Conservation (phyloP, 2,113 vertebrate species). For the Mellivora capensis region DNA sequence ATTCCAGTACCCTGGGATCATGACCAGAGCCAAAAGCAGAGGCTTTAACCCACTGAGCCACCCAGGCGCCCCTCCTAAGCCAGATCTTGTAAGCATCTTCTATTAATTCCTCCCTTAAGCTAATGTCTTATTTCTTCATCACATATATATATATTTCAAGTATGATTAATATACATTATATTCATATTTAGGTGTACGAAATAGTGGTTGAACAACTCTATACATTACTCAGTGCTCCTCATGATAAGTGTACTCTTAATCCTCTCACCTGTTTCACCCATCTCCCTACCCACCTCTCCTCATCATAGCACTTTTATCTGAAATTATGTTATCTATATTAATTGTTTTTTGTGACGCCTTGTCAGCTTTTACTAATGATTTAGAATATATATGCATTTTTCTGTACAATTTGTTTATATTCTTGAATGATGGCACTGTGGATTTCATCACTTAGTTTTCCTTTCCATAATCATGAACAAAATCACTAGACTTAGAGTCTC, state of each 20-base stretch:
- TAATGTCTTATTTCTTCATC: not conserved
- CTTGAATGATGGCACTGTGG: not conserved
- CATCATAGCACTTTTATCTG: not conserved
- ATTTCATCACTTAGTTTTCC: not conserved
- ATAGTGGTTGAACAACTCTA: not conserved
- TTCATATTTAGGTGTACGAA: not conserved
- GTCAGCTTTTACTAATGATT: not conserved
- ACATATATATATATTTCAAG: not conserved
- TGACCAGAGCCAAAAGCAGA: too few species aligned
- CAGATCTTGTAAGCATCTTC: not conserved
- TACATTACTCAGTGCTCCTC: not conserved
- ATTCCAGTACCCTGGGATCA: too few species aligned
- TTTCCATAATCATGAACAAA: not conserved
- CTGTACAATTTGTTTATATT: not conserved
- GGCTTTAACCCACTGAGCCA: too few species aligned
- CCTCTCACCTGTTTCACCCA: not conserved
- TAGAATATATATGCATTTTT: not conserved
- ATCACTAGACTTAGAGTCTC: not conserved
- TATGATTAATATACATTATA: not conserved
- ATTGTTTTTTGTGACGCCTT: not conserved
- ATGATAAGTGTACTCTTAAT: not conserved
- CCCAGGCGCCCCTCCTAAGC: fast-evolving
- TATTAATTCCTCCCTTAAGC: not conserved
- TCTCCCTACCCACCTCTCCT: not conserved
- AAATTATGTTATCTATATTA: not conserved